These are phyloP conservation scores for Hartigia nigra DNA, from an alignment of 2,888 invertebrate genomes.

Conservation along the genomic window DNA sequence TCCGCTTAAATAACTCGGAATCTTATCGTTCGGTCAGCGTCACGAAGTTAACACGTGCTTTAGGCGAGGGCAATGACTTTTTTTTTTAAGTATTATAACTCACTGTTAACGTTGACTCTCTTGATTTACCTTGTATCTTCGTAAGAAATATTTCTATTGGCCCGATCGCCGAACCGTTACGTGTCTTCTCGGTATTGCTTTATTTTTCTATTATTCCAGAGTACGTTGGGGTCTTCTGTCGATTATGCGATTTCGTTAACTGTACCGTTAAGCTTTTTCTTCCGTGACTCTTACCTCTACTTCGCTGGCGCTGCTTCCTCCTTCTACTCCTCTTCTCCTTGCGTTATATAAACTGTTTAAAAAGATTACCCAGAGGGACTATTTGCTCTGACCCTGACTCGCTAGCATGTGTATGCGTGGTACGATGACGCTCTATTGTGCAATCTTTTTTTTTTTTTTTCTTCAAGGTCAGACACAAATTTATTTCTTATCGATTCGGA, in stretches of 20 bases:
- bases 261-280: background rate
- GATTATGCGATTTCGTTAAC: background rate
- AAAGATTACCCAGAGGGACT: constrained; percentile 15
- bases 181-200: background rate
- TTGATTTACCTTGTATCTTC: background rate
- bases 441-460: background rate
- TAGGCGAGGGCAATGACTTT: background rate
- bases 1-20: constrained; percentile 5
- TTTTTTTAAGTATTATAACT: background rate
- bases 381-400: constrained; percentile 22
- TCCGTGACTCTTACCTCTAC: background rate
- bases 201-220: background rate
- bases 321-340: background rate
- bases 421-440: constrained; percentile 1
- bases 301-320: constrained; percentile 6
- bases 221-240: background rate
- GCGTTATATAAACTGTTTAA: constrained; percentile 1
- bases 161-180: background rate
- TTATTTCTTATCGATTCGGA: background rate
- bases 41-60: background rate
- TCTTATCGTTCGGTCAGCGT: constrained; percentile 3
- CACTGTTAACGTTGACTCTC: background rate
- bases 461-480: background rate
- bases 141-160: background rate
- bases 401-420: constrained; percentile 11